Evolutionary conservation across 2,797 vertebrate genomes (phyloP).

Genomic region (Onychomys torridus): DNA sequence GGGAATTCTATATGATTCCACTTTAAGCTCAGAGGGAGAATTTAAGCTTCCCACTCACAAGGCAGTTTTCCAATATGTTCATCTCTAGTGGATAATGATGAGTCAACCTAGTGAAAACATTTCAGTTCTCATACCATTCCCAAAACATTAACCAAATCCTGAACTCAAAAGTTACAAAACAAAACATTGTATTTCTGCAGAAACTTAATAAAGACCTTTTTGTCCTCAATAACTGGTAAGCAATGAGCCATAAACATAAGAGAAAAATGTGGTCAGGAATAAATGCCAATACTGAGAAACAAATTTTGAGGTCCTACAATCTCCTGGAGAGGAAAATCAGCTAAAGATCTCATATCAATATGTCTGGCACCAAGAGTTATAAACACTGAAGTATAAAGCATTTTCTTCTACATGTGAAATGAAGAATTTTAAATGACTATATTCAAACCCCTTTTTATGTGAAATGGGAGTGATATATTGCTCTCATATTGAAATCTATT

Average conservation of each 20-base stretch:
- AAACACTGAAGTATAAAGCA: slow-evolving; percentile 33
- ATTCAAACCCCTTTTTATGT: slow-evolving; percentile 9
- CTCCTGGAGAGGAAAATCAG: not conserved
- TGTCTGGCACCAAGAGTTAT: not conserved
- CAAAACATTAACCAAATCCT: slow-evolving; percentile 28
- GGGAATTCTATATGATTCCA: not conserved
- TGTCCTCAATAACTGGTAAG: not conserved
- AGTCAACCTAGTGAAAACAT: not conserved
- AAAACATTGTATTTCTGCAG: not conserved
- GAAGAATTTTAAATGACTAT: not conserved
- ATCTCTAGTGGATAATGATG: not conserved
- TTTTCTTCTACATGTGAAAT: slow-evolving; percentile 56
- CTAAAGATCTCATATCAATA: not conserved
- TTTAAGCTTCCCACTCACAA: not conserved
- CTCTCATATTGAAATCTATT: slow-evolving; percentile 46
- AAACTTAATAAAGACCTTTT: slow-evolving; percentile 37
- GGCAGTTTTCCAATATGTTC: not conserved
- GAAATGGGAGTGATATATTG: slow-evolving; percentile 32
- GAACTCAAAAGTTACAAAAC: not conserved
- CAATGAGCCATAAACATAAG: slow-evolving; percentile 17
- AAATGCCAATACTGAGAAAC: slow-evolving; percentile 44
- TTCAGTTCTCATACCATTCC: not conserved
- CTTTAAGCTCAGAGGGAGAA: not conserved
- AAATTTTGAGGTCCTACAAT: not conserved
- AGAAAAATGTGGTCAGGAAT: not conserved